phyloP scores from a whole-genome alignment of 2,797 vertebrate species.

The Masticophis lateralis region DNA sequence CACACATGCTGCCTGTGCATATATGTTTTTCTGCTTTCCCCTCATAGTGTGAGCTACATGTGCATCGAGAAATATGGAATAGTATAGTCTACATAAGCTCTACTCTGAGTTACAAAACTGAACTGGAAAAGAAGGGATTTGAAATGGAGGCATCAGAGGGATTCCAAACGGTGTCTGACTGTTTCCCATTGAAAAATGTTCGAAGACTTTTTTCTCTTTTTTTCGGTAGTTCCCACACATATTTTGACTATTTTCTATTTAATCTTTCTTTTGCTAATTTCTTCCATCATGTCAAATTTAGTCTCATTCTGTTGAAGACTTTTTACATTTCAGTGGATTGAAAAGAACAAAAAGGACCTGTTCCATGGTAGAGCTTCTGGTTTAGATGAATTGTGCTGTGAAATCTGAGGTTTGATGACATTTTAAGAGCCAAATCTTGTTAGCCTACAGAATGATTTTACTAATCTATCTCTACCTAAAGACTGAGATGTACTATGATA shows the following conservation, averaged over 20 bases:
- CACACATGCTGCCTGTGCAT: not conserved
- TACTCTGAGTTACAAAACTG: not conserved
- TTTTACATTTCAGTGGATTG: not conserved
- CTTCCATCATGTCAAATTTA: not conserved
- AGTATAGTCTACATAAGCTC: not conserved
- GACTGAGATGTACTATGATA: not conserved
- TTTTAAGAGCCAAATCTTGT: not conserved
- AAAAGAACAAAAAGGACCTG: not conserved
- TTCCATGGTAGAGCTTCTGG: not conserved
- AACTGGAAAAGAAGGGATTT: not conserved
- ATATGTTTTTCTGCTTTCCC: not conserved
- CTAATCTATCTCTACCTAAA: not conserved
- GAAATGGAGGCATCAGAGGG: not conserved
- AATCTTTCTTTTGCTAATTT: not conserved
- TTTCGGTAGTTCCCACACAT: not conserved
- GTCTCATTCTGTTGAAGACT: not conserved
- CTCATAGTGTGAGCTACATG: not conserved
- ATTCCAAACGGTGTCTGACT: not conserved
- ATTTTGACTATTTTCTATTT: not conserved
- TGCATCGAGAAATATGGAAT: not conserved
- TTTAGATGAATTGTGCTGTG: not conserved
- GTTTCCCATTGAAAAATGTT: not conserved
- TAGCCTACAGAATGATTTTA: not conserved
- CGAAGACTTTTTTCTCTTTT: not conserved
- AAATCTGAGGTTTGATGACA: not conserved